Evolutionary conservation across 2,888 invertebrate species (phyloP), one percentile per base, ranked within the genome.

Genomic region (Petrolisthes manimaculis): DNA sequence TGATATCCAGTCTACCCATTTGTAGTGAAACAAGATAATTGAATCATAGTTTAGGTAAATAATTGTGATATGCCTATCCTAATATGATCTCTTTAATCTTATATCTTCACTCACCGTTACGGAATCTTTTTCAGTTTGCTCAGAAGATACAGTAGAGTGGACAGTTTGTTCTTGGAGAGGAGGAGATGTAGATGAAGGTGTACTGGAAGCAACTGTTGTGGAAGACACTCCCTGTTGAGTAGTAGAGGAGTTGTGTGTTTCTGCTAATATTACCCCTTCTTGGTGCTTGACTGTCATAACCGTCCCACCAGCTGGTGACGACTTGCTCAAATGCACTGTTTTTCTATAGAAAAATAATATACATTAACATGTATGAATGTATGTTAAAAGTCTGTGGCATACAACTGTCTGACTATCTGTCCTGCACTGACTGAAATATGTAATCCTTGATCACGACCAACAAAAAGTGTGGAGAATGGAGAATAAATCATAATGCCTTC

Each of bases 161-260:
- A 87, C 78, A 55, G 77, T 54, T 69, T 87, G 87, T 61, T 87
- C 87, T 61, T 87, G 87, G 9, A 87, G 51, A 55, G 87, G 87
- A 24, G 87, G 83, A 67, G 86, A 77, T 12, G 83, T 51, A 61
- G 67, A 9, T 61, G 67, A 61, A 18, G 61, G 83, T 61, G 84
- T 56, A 84, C 21, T 61, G 56, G 82, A 51, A 8, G 69, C 53
- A 21, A 24, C 21, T 37, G 78, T 51, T 18, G 78, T 77, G 54
- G 83, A 18, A 4, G 6, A n/a, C 14, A 69, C 6, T n/a, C 78
- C 61, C 54, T 82, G 83, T 9, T 51, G n/a, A 21, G 75, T 74
- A 24, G 77, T 55, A n/a, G 67, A 24, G 61, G 78, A 37, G 21
- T 37, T 18, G 2, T 78, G 9, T 51, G 21, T 55, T 51, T 53